Conservation (phyloP, 2,113 vertebrate species). For the Colossoma macropomum region DNA sequence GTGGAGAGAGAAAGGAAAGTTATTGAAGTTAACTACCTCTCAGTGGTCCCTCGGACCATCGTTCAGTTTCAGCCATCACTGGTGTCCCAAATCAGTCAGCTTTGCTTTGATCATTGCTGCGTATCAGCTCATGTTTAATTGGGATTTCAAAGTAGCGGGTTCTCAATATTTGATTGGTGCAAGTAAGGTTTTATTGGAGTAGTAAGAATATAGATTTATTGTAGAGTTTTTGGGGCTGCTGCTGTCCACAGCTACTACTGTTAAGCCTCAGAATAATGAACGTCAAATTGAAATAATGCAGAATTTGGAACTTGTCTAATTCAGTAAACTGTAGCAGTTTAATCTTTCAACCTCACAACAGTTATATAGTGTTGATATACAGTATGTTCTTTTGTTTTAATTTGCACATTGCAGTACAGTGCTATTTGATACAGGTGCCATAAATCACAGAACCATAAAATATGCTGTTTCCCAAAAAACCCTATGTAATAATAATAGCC, state of each 20-base stretch:
- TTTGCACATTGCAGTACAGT: not conserved
- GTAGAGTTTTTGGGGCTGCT: slow-evolving; percentile 1
- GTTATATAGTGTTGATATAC: not conserved
- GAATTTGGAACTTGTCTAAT: too few relatives aligned
- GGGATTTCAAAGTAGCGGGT: not conserved
- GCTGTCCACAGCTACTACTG: not conserved
- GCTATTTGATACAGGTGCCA: not conserved
- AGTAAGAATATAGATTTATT: not conserved
- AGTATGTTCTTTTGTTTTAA: not conserved
- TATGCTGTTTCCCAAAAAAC: not conserved
- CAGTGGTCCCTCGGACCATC: slow-evolving; percentile 36
- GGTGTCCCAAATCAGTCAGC: not conserved
- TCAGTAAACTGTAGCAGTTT: not conserved
- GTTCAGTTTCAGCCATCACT: slow-evolving; percentile 11
- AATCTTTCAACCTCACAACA: not conserved
- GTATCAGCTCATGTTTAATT: not conserved
- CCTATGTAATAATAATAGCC: not conserved
- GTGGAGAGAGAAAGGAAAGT: not conserved
- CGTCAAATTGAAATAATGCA: not conserved
- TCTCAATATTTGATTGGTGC: not conserved
- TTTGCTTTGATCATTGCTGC: not conserved
- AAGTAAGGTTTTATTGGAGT: not conserved
- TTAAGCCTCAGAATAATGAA: not conserved
- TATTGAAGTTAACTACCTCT: slow-evolving; percentile 56
- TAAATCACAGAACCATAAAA: not conserved